phyloP scores from a whole-genome alignment of 92 coral and sea anemone genomes.

The Epizoanthus fatuus region DNA sequence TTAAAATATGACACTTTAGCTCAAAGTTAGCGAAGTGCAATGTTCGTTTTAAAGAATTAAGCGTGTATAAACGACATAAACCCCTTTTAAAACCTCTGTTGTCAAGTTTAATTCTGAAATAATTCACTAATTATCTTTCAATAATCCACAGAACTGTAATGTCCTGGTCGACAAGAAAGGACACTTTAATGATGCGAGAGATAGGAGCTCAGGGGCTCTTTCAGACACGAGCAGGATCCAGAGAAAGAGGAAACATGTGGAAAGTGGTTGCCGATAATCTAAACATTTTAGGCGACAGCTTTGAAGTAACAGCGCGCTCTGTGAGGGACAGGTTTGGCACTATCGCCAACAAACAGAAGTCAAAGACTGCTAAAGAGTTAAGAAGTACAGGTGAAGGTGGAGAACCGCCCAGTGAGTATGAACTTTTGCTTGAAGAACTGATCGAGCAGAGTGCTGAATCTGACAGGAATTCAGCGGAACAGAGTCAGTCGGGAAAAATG shows the following conservation, averaged over 20 bases:
- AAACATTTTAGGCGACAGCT: conserved; percentile 16
- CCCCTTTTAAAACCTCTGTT: too few relatives aligned
- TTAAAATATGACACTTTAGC: too few relatives aligned
- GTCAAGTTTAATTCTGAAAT: too few relatives aligned
- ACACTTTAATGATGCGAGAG: conserved; percentile 27
- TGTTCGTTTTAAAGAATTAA: too few relatives aligned
- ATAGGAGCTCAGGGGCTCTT: conserved; percentile 37
- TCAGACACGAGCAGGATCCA: conserved; percentile 8
- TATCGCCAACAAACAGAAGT: conserved; percentile 23
- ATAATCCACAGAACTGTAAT: conserved; percentile 42
- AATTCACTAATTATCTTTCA: too few relatives aligned
- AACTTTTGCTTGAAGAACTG: conserved; percentile 27
- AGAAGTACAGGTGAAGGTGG: conserved; percentile 40
- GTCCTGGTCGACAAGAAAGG: conserved; percentile 29
- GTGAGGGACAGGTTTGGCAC: background rate
- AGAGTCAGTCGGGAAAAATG: conserved; percentile 3
- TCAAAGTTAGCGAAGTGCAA: too few relatives aligned
- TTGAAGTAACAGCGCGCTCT: conserved; percentile 28
- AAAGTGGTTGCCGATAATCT: conserved; percentile 34
- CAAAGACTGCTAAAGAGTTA: conserved; percentile 36
- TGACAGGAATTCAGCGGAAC: conserved; percentile 2
- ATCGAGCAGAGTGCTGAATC: conserved; percentile 27
- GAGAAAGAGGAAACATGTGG: conserved; percentile 41
- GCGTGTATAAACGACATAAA: too few relatives aligned
- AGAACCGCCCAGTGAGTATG: conserved; percentile 24